A percentile compares a stretch with the other conserved stretches of the same genome.
Evolutionary conservation across 2,888 invertebrate genomes (phyloP).

Genomic region (Aphidius colemani): DNA sequence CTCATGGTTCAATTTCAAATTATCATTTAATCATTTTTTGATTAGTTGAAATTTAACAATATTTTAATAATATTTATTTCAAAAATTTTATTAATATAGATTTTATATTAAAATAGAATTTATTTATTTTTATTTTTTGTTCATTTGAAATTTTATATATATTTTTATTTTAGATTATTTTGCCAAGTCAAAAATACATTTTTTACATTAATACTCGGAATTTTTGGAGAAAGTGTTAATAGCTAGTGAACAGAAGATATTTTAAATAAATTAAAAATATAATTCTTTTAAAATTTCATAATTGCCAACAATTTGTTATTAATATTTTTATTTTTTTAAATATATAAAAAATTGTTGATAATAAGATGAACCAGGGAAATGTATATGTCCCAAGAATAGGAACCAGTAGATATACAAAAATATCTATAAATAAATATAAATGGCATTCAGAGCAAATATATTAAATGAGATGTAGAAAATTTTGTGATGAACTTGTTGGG

Average conservation of each 20-base stretch:
- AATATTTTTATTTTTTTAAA: too few relatives aligned
- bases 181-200: too few relatives aligned
- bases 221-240: too few relatives aligned
- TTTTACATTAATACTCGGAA: too few relatives aligned
- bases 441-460: constrained; percentile 11
- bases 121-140: not conserved
- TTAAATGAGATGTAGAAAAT: not conserved
- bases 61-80: not conserved
- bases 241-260: too few relatives aligned
- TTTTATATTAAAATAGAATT: not conserved
- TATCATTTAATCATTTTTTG: too few relatives aligned
- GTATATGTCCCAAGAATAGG: constrained; percentile 48
- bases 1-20: too few relatives aligned
- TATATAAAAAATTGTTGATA: too few relatives aligned
- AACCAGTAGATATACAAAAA: constrained; percentile 44
- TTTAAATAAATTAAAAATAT: too few relatives aligned
- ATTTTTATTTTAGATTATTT: not conserved
- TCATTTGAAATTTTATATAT: not conserved
- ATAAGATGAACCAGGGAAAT: constrained; percentile 34
- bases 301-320: too few relatives aligned
- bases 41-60: too few relatives aligned
- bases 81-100: not conserved
- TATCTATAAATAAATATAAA: constrained; percentile 42
- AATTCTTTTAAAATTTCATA: too few relatives aligned
- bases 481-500: constrained; percentile 4